Evolutionary conservation across 2,113 vertebrate genomes (phyloP).

Genomic region (Galemys pyrenaicus): DNA sequence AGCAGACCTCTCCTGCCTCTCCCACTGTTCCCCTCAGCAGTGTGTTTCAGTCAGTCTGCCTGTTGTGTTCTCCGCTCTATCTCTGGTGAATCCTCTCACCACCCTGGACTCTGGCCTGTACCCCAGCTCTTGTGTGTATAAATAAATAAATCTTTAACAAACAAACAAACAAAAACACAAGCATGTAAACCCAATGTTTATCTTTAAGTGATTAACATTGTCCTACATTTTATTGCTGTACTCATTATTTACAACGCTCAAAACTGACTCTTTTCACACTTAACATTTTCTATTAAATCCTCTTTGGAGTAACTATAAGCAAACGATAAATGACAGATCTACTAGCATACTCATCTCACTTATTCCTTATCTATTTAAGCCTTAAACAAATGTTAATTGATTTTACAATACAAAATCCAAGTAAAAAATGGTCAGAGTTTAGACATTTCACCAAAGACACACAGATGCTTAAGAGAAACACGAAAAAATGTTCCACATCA

Average conservation of each 20-base stretch:
- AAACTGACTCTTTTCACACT: constrained; percentile 10
- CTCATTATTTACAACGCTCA: background rate
- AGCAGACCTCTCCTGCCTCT: no score
- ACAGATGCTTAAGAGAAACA: no score
- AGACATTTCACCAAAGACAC: no score
- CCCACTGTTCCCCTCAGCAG: no score
- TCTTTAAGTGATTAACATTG: background rate
- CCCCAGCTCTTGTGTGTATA: no score
- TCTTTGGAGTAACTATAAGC: constrained; percentile 13
- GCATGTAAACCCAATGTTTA: constrained; percentile 20
- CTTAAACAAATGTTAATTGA: background rate
- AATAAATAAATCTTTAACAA: no score
- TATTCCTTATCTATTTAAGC: background rate
- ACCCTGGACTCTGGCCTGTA: no score
- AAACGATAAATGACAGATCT: background rate
- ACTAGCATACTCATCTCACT: background rate
- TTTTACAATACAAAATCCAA: background rate
- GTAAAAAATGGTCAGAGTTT: no score
- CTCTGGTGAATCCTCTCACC: no score
- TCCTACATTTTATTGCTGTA: background rate
- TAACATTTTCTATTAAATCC: background rate
- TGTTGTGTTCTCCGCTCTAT: no score
- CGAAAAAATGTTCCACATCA: no score
- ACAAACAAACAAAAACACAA: background rate
- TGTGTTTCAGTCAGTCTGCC: no score